phyloP scores from a whole-genome alignment of 2,888 invertebrate genomes.

The Pediacus dermestoides region DNA sequence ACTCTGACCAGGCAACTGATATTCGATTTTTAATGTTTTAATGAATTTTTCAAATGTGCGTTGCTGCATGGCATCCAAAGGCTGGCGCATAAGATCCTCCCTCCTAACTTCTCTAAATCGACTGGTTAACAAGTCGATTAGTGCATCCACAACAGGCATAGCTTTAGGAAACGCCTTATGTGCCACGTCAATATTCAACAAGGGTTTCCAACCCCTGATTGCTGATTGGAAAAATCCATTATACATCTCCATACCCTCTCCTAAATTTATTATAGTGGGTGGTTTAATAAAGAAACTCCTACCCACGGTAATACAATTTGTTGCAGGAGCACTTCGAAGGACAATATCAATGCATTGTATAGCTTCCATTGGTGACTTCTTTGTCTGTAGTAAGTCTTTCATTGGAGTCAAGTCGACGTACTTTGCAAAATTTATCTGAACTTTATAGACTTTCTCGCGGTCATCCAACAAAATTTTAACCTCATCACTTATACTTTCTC shows the following conservation, averaged over 20 bases:
- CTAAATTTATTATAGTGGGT: slow-evolving; percentile 55
- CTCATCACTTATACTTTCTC: slow-evolving; percentile 27
- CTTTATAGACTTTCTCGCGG: slow-evolving; percentile 37
- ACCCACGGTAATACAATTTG: slow-evolving; percentile 38
- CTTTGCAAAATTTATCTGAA: slow-evolving; percentile 56
- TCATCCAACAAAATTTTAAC: slow-evolving; percentile 14
- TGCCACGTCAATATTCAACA: slow-evolving; percentile 86
- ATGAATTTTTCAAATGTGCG: slow-evolving; percentile 24
- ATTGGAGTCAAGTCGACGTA: slow-evolving; percentile 50
- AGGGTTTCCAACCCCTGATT: slow-evolving; percentile 81
- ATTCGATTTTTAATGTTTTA: slow-evolving; percentile 47
- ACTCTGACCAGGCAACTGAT: slow-evolving; percentile 49
- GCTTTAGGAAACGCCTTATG: slow-evolving; percentile 73
- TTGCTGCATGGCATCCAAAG: slow-evolving; percentile 22
- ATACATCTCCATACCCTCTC: slow-evolving; percentile 82
- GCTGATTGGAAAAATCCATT: slow-evolving; percentile 92
- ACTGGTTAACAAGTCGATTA: slow-evolving; percentile 20
- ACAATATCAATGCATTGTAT: slow-evolving; percentile 84
- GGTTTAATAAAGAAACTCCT: slow-evolving; percentile 36
- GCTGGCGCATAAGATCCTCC: slow-evolving; percentile 13
- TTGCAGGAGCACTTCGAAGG: slow-evolving; percentile 60
- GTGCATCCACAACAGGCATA: slow-evolving; percentile 50
- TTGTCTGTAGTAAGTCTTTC: slow-evolving; percentile 21
- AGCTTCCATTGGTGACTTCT: slow-evolving; percentile 54
- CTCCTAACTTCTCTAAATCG: slow-evolving; percentile 8